phyloP scores from a whole-genome alignment of 2,888 invertebrate genomes.

The Hemaris fuciformis region DNA sequence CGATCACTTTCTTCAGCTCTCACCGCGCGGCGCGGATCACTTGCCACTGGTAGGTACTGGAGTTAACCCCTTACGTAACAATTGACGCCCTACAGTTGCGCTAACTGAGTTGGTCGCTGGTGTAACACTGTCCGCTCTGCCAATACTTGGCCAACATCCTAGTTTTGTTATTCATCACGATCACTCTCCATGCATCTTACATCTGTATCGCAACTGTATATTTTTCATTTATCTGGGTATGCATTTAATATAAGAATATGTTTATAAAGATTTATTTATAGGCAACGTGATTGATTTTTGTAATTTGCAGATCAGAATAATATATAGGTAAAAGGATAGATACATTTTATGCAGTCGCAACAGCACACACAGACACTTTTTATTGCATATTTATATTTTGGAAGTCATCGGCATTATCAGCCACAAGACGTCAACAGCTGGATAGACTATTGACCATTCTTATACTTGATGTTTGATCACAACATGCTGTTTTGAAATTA shows the following conservation, averaged over 20 bases:
- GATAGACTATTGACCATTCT: too few species aligned
- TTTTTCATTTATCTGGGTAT: not conserved
- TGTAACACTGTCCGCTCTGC: constrained; percentile 9
- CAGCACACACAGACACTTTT: too few species aligned
- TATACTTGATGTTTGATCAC: too few species aligned
- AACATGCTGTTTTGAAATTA: too few species aligned
- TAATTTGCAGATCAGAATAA: too few species aligned
- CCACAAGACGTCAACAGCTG: too few species aligned
- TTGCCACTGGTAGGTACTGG: not conserved
- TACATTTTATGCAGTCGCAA: too few species aligned
- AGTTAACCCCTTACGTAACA: constrained; percentile 14
- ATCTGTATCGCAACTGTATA: not conserved
- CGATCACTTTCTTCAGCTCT: constrained; percentile 74
- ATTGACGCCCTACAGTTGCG: not conserved
- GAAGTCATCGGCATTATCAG: too few species aligned
- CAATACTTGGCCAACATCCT: constrained; percentile 13
- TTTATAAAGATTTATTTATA: too few species aligned
- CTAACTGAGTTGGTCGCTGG: constrained; percentile 4
- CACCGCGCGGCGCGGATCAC: constrained; percentile 34
- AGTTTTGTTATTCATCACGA: not conserved
- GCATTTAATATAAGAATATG: not conserved
- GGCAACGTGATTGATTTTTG: too few species aligned
- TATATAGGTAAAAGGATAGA: too few species aligned
- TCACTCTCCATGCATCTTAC: not conserved
- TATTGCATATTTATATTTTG: too few species aligned